Conservation (phyloP, 2,888 invertebrate species). For the Melipona beecheii region DNA sequence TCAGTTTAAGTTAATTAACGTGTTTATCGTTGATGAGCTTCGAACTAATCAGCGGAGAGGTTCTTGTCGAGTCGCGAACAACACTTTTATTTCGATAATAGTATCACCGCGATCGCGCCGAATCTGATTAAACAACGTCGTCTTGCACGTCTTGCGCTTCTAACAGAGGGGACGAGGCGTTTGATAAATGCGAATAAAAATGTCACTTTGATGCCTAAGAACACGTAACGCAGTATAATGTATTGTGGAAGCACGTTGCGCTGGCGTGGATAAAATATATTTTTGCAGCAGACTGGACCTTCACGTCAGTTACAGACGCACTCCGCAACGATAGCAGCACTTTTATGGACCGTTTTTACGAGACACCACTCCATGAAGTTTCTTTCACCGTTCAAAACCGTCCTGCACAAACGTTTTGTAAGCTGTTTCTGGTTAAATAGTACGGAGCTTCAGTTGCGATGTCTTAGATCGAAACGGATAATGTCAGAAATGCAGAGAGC, state of each 20-base stretch:
- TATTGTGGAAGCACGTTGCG: slow-evolving; percentile 59
- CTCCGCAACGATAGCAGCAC: slow-evolving; percentile 76
- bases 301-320: slow-evolving; percentile 76
- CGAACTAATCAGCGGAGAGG: slow-evolving; percentile 23
- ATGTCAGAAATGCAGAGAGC: not conserved
- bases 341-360: slow-evolving; percentile 80
- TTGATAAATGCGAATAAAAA: slow-evolving; percentile 74
- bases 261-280: slow-evolving; percentile 69
- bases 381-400: slow-evolving; percentile 53
- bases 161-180: slow-evolving; percentile 41
- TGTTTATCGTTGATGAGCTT: slow-evolving; percentile 41
- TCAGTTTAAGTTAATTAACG: slow-evolving; percentile 43
- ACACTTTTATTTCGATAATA: not conserved
- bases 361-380: slow-evolving; percentile 54
- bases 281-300: slow-evolving; percentile 64
- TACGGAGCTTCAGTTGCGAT: slow-evolving; percentile 20
- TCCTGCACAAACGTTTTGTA: slow-evolving; percentile 51
- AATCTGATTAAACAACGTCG: slow-evolving; percentile 4
- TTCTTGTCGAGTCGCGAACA: not conserved
- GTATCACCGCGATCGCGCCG: not conserved
- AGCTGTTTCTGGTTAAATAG: slow-evolving; percentile 53
- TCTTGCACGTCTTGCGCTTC: slow-evolving; percentile 1
- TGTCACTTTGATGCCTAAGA: slow-evolving; percentile 56
- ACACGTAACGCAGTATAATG: slow-evolving; percentile 67
- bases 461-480: slow-evolving; percentile 7